Evolutionary conservation across 2,113 vertebrate genomes (phyloP).

Genomic region (Labrus mixtus): DNA sequence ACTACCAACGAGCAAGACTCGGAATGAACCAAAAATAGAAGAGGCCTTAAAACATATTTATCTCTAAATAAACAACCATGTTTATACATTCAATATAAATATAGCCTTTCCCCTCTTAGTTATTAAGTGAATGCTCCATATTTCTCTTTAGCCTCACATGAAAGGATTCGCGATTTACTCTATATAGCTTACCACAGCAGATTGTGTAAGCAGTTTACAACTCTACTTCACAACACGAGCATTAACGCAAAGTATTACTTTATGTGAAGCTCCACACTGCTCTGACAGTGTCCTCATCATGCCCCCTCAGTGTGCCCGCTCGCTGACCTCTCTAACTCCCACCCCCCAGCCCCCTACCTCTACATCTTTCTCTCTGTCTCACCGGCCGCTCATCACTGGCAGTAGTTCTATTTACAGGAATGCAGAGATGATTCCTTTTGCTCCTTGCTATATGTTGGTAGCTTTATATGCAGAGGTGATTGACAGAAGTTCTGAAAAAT

Average conservation of each 20-base stretch:
- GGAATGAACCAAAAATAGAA: background rate
- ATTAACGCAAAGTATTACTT: slow-evolving; percentile 57
- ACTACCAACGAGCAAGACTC: background rate
- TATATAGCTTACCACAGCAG: slow-evolving; percentile 18
- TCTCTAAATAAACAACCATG: background rate
- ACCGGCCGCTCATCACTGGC: slow-evolving; percentile 45
- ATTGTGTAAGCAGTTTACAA: slow-evolving; percentile 40
- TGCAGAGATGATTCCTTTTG: slow-evolving; percentile 22
- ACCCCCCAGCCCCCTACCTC: slow-evolving; percentile 34
- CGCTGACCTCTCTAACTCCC: slow-evolving; percentile 63
- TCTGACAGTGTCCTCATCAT: slow-evolving; percentile 73
- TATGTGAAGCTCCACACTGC: slow-evolving; percentile 61
- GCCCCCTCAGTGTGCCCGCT: slow-evolving; percentile 75
- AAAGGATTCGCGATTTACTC: slow-evolving; percentile 30
- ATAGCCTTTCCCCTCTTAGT: background rate
- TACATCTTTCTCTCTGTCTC: slow-evolving; percentile 51
- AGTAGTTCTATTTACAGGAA: slow-evolving; percentile 56
- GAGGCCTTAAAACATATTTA: background rate
- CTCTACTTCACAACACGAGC: slow-evolving; percentile 49
- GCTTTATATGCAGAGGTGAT: slow-evolving; percentile 20
- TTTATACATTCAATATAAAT: background rate
- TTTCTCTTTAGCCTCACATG: slow-evolving; percentile 9
- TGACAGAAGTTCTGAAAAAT: slow-evolving; percentile 11
- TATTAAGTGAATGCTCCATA: background rate
- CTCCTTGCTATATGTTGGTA: slow-evolving; percentile 13